Conservation (phyloP, 2,888 invertebrate species). For the Tipula confusa region DNA sequence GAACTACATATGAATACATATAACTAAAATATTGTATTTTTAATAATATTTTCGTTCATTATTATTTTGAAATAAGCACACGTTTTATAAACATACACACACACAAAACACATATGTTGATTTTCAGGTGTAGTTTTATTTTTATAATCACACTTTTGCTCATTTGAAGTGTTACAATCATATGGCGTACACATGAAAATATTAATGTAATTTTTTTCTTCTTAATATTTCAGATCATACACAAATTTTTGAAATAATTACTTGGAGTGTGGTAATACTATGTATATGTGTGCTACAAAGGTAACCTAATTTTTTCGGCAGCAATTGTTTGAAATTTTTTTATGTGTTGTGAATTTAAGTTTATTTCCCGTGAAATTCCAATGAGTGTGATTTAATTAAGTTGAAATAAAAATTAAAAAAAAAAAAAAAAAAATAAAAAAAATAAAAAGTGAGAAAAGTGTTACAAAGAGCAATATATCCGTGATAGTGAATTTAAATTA, state of each 20-base stretch:
- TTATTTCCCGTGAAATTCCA: neutral
- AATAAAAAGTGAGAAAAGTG: neutral
- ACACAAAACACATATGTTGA: no score
- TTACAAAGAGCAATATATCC: neutral
- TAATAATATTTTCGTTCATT: neutral
- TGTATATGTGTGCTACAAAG: no score
- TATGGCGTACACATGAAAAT: neutral
- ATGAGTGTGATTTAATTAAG: neutral
- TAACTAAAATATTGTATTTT: neutral
- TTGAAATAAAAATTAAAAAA: neutral
- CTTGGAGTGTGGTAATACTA: neutral
- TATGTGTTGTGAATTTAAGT: neutral
- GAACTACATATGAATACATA: neutral
- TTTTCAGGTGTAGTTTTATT: neutral
- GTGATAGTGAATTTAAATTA: conserved; percentile 10
- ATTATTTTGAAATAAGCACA: neutral
- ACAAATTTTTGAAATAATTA: neutral
- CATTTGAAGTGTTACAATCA: neutral
- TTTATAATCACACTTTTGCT: neutral
- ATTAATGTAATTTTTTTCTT: neutral
- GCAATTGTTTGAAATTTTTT: neutral
- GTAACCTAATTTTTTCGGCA: neutral
- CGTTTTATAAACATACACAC: neutral
- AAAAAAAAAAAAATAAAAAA: neutral
- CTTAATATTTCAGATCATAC: neutral